Base-by-base conservation (phyloP, 92 coral and sea anemone genomes). In the Actinernus sp. region DNA sequence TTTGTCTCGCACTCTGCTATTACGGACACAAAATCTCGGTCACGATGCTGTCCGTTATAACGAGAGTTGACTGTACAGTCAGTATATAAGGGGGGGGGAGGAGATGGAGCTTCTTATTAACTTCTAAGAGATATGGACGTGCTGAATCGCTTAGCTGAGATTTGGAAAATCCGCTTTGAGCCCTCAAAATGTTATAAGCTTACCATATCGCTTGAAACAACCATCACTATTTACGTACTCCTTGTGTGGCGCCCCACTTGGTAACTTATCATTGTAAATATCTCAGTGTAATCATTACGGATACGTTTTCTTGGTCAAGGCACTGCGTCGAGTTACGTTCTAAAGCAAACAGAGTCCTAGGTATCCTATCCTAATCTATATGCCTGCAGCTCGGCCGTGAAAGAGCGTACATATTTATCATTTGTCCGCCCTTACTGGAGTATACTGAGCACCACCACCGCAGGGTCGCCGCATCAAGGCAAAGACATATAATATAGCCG, bases 251-350 rank as follows among this genome's bases (percentile, higher is more conserved):
- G 26, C 26, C 43, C 2, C 19, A 37, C 46, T 25, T 6, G 22
- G 3, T 55, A 63, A 43, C 55, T 63, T 34, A 43, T 22, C 46
- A 25, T 22, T 39, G 29, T 27, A 41, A 63, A 45, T 61, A 61
- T 61, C 68, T 61, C 46, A 31, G 52, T 37, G 70, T 63, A 22
- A 34, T 1, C 25, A 44, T 63, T 45, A 43, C 70, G 20, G 31
- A 34, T 23, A 63, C 26, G 22, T 63, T 63, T 12, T 63, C 70
- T 21, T 63, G 70, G 70, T 63, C 70, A 34, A 34, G 56, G 38
- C 56, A 63, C 29, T 63, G 70, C 17, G 31, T 24, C 37, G 56
- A 63, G 56, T 55, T 44, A 25, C 70, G 70, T 25, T 24, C 55
- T 18, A 45, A 63, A 57, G 71, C 58, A 1, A 63, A 63, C 34